phyloP scores from a whole-genome alignment of 2,888 invertebrate genomes.

The Molorchus minor region DNA sequence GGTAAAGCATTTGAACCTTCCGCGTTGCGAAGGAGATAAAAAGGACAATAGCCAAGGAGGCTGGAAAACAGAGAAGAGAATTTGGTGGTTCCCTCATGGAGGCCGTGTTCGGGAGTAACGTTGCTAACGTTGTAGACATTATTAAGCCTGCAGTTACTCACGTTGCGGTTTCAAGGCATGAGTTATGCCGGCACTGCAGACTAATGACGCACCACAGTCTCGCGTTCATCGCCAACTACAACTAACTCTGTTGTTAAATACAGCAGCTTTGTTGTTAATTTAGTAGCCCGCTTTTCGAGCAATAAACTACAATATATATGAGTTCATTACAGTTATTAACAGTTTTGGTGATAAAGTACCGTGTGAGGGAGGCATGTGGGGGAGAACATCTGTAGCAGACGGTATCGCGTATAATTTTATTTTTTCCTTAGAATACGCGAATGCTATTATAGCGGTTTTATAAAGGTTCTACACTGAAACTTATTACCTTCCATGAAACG shows the following conservation, averaged over 20 bases:
- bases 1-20: background rate
- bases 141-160: constrained; percentile 62
- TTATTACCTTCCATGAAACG: no score
- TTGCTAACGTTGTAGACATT: constrained; percentile 55
- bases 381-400: no score
- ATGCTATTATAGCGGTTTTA: no score
- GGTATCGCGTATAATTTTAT: no score
- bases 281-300: constrained; percentile 44
- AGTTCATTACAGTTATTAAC: constrained; percentile 20
- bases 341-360: constrained; percentile 11
- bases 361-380: background rate
- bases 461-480: no score
- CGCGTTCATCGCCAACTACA: constrained; percentile 49
- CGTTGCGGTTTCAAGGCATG: constrained; percentile 58
- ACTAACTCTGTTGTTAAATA: constrained; percentile 54
- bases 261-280: constrained; percentile 51
- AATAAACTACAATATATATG: constrained; percentile 41
- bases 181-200: constrained; percentile 57
- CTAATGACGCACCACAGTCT: constrained; percentile 58
- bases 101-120: constrained; percentile 42
- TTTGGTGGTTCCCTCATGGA: constrained; percentile 35
- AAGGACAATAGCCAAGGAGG: constrained; percentile 32
- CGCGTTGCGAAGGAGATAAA: constrained; percentile 29
- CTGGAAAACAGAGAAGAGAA: constrained; percentile 35
- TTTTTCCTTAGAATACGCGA: no score